Percentiles rank a stretch among this genome's conserved stretches.
Conservation (phyloP, 2,797 vertebrate species). For the Propithecus perrieri region DNA sequence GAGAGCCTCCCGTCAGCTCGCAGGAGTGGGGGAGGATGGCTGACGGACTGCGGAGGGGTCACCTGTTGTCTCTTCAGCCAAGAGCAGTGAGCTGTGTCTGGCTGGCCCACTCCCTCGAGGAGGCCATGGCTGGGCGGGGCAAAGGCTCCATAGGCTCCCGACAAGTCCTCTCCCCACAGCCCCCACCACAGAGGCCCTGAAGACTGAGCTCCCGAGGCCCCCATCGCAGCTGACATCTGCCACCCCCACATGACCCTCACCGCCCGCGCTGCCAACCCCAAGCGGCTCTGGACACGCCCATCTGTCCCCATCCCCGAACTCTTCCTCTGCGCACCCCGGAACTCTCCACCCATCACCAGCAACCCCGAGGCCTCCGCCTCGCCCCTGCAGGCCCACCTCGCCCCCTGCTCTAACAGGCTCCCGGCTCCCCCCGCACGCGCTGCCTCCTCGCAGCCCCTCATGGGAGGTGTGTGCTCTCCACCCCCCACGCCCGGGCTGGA, state of each 20-base stretch:
- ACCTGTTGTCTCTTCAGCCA: background rate
- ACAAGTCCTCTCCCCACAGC: accelerated
- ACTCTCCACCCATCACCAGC: accelerated
- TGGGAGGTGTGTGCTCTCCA: background rate
- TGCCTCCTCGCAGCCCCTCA: background rate
- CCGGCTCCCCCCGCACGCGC: background rate
- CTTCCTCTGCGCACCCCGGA: background rate
- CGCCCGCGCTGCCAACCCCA: background rate
- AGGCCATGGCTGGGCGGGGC: background rate
- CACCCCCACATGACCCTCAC: background rate
- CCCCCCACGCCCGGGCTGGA: background rate
- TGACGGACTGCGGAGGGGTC: accelerated
- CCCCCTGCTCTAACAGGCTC: background rate
- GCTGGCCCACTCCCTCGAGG: background rate
- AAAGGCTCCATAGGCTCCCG: no score
- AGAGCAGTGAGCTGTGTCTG: background rate
- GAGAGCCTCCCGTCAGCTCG: background rate
- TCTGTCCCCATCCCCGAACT: no score
- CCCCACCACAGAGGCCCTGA: background rate
- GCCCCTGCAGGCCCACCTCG: accelerated
- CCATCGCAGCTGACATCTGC: accelerated
- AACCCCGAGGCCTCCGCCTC: accelerated
- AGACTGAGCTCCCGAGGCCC: background rate
- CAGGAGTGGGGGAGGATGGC: accelerated
- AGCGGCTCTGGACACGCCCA: background rate